Base-by-base conservation (phyloP, 2,888 invertebrate species). In the Euspilapteryx auroguttella region DNA sequence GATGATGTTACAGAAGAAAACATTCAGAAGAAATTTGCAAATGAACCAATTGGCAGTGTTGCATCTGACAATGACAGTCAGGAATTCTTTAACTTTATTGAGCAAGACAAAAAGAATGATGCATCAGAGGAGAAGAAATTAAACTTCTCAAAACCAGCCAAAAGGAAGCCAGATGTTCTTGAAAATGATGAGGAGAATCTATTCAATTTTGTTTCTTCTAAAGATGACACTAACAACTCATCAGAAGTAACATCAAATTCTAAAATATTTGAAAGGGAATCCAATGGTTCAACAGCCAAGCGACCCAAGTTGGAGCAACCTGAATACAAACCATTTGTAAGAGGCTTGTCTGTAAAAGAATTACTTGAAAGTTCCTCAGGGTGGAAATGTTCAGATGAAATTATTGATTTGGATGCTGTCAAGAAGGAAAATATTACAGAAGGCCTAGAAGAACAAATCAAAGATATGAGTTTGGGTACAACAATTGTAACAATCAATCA, bases 311-410 rank as follows among this genome's bases (percentile, higher is more conserved):
- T 17, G 5, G 5, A 17, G 8, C 5, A 17, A 6, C 17, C 5
- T 6, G 8, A 8, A 17, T 17, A 5, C 8, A 8, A 6, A 8
- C 8, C 17, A 17, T 17, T 17, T 17, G 5, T 8, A 41, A 55
- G 69, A 37, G 71, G 71, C 21, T 37, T 45, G 14, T 69, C 69
- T 41, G 47, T 69, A 12, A 53, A 57, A 33, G 69, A 69, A 37
- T 37, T 71, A 29, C 49, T 53, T 42, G 53, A 53, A 33, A 45
- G 37, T 21, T 59, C 51, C 38, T 21, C 30, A 14, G 38, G 36
- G 11, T 32, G 44, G 23, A 40, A 42, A 30, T 40, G 37, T 27
- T 37, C 33, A 15, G 28, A 29, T 28, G 37, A 35, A 25, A 34
- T 39, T 15, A 28, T 21, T 20, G 21, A 30, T 21, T 38, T 44